Base-by-base conservation (phyloP, 2,113 vertebrate species). In the Myotis lucifugus region DNA sequence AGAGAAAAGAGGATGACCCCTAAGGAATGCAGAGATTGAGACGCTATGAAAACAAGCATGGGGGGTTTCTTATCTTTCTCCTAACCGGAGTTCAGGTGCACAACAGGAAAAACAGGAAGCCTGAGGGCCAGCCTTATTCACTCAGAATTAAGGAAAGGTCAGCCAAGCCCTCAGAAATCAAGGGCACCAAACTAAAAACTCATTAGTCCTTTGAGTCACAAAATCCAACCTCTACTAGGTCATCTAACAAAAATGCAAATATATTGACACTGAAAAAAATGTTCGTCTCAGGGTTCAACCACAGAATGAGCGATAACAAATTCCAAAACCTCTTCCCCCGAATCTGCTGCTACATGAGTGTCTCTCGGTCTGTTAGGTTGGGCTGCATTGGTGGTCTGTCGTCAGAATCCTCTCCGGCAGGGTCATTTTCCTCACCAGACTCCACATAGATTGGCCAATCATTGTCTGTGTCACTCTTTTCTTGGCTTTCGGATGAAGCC, bases 361-460 rank as follows among this genome's bases (percentile, higher is more conserved):
- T 96, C 95, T 98, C 98, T 42, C 92, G 95, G 78, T 98, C 98
- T 0, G 97, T 85, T 8, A 99, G 96, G 91, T 95, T 89, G 91
- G 98, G 97, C n/a, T 94, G 98, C 13, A 98, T 97, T 25, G 98
- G 98, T 67, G 95, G 98, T 94, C 99, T 99, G 95, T 99, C 98
- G 0, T 99, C 98, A 0, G 98, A 97, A 74, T 99, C 96, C 0
- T 98, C 98, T 4, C 97, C 97, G 0, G 97, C 85, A 0, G 98
- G 93, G 27, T 99, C 99, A 0, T 99, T 99, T 54, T 99, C 99
- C 87, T 99, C 99, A 0, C 99, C 99, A 0, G 99, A 99, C 64
- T 99, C 99, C 97, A 99, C 99, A 0, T 99, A 99, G 69, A 99
- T 99, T 25, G 99, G 99, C 99, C 99, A 99, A 12, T 99, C 99